Percentiles rank a stretch among this genome's conserved stretches.
phyloP scores from a whole-genome alignment of 2,888 invertebrate genomes.

The Heterodera filipjevi region DNA sequence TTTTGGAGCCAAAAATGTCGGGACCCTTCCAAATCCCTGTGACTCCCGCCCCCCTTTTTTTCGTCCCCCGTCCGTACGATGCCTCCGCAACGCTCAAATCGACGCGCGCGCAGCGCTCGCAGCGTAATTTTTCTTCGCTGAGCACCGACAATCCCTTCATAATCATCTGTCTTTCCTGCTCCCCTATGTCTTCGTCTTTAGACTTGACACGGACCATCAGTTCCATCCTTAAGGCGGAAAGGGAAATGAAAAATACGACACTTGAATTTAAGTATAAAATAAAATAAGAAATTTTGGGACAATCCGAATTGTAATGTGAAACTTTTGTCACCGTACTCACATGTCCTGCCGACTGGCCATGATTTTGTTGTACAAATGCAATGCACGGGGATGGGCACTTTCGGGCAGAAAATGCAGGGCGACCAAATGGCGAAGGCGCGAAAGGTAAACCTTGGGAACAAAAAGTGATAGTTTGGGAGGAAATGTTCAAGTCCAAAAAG shows the following conservation, averaged over 20 bases:
- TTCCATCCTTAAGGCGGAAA: too few relatives aligned
- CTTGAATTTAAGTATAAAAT: too few relatives aligned
- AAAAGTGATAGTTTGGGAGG: too few relatives aligned
- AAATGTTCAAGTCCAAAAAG: too few relatives aligned
- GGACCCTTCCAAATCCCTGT: too few relatives aligned
- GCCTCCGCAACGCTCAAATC: slow-evolving; percentile 49
- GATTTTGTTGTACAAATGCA: slow-evolving; percentile 50
- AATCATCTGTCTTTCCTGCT: slow-evolving; percentile 43
- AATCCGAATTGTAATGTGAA: too few relatives aligned
- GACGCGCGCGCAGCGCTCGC: slow-evolving; percentile 47
- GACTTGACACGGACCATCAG: slow-evolving; percentile 1
- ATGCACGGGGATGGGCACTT: slow-evolving; percentile 48
- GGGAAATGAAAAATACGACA: too few relatives aligned
- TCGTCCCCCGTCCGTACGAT: slow-evolving; percentile 36
- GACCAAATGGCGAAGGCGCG: slow-evolving; percentile 46
- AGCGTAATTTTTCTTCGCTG: slow-evolving; percentile 34
- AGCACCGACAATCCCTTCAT: slow-evolving; percentile 43
- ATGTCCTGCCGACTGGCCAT: slow-evolving; percentile 43
- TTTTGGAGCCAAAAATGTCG: too few relatives aligned
- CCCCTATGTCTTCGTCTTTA: slow-evolving; percentile 35
- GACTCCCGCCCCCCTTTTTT: background rate
- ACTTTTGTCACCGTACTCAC: slow-evolving; percentile 39
- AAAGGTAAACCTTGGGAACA: slow-evolving; percentile 48
- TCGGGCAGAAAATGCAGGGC: slow-evolving; percentile 53
- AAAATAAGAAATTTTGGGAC: too few relatives aligned